These are phyloP conservation scores for Drosophila nigrodunni DNA, from an alignment of 1,140 invertebrate genomes.

Conservation along the genomic window DNA sequence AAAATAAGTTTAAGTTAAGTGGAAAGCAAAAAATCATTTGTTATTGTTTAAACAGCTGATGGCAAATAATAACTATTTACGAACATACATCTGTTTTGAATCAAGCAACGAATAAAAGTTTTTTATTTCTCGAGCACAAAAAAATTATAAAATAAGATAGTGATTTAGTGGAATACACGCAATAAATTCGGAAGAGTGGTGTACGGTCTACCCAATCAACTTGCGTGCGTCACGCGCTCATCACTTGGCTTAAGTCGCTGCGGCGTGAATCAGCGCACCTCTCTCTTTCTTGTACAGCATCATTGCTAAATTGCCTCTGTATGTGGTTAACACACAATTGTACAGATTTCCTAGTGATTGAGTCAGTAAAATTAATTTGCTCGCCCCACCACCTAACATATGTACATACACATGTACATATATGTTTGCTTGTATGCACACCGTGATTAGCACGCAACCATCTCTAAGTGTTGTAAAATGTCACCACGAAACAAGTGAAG, in stretches of 20 bases:
- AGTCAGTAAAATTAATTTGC: neutral
- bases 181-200: neutral
- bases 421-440: neutral
- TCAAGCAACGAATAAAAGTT: too few relatives aligned
- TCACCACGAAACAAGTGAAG: constrained; percentile 8
- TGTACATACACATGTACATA: too few relatives aligned
- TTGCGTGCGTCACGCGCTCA: constrained; percentile 8
- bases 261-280: constrained; percentile 17
- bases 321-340: neutral
- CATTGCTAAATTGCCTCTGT: constrained; percentile 8
- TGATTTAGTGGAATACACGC: too few relatives aligned
- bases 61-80: too few relatives aligned
- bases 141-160: too few relatives aligned
- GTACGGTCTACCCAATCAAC: neutral
- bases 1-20: too few relatives aligned
- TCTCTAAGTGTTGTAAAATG: constrained; percentile 8
- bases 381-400: neutral
- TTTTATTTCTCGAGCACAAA: too few relatives aligned
- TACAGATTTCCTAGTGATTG: constrained; percentile 8
- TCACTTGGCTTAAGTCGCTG: neutral
- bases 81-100: too few relatives aligned
- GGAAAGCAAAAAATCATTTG: too few relatives aligned
- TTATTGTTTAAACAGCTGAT: too few relatives aligned
- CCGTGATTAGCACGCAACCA: constrained; percentile 18
- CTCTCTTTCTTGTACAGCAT: constrained; percentile 15